phyloP scores from a whole-genome alignment of 2,113 vertebrate species.

The Macrotus californicus region DNA sequence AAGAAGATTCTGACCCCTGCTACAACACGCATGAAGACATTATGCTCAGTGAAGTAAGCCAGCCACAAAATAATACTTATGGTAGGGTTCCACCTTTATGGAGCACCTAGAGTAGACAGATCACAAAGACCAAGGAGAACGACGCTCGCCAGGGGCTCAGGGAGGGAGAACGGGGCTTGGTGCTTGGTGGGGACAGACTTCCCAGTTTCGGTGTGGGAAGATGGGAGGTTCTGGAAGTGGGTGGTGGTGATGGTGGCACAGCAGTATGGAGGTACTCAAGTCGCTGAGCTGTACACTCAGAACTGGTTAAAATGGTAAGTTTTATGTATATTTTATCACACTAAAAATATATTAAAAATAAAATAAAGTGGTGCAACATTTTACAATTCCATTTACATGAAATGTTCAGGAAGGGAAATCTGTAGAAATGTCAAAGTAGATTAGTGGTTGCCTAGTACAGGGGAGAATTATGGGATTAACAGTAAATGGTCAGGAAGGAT shows the following conservation, averaged over 20 bases:
- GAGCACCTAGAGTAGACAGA: background rate
- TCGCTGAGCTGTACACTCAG: background rate
- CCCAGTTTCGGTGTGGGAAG: background rate
- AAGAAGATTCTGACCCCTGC: background rate
- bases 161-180: background rate
- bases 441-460: background rate
- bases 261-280: too few species aligned
- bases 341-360: background rate
- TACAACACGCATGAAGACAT: background rate
- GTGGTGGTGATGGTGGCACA: background rate
- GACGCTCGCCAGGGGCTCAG: background rate
- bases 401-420: background rate
- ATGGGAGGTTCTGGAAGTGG: background rate
- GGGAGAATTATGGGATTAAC: background rate
- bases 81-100: background rate
- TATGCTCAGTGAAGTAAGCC: background rate
- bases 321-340: background rate
- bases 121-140: background rate
- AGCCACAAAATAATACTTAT: background rate
- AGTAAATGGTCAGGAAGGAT: background rate
- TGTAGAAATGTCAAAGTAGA: background rate
- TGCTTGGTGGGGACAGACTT: background rate
- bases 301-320: background rate
- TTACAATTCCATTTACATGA: background rate
- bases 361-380: background rate